Evolutionary conservation across 2,113 vertebrate genomes (phyloP).

Genomic region (Pachypanchax playfairii): DNA sequence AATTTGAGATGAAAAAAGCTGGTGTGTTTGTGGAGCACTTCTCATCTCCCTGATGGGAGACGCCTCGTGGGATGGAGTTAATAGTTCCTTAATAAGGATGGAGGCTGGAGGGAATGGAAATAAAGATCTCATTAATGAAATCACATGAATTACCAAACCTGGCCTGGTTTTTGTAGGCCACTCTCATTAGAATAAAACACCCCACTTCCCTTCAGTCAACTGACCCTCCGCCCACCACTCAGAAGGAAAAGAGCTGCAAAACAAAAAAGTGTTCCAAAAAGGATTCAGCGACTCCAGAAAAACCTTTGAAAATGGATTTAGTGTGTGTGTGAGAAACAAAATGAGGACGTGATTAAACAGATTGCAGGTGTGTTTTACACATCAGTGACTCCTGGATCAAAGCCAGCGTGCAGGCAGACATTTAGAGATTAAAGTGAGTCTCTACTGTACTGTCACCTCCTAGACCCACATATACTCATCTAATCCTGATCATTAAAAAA

Average conservation of each 20-base stretch:
- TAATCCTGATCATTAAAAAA: slow-evolving; percentile 13
- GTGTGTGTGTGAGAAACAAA: slow-evolving; percentile 6
- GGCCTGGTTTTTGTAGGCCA: slow-evolving; percentile 32
- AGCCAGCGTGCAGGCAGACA: slow-evolving; percentile 15
- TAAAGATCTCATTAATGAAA: slow-evolving; percentile 31
- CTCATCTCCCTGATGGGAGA: background rate
- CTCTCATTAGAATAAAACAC: slow-evolving; percentile 9
- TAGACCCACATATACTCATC: too few species aligned
- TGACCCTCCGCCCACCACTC: too few species aligned
- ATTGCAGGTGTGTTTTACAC: slow-evolving; percentile 43
- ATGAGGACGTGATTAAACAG: slow-evolving; percentile 25
- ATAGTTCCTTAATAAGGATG: slow-evolving; percentile 1
- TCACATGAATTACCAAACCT: background rate
- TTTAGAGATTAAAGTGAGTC: slow-evolving; percentile 14
- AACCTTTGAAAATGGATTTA: slow-evolving; percentile 27
- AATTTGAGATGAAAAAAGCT: slow-evolving; percentile 1
- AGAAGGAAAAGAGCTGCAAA: too few species aligned
- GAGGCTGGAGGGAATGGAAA: background rate
- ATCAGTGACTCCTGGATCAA: slow-evolving; percentile 26
- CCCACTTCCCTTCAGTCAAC: background rate
- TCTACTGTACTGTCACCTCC: slow-evolving; percentile 1
- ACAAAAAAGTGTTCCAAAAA: too few species aligned
- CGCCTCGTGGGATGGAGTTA: slow-evolving; percentile 1
- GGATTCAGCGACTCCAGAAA: slow-evolving; percentile 12
- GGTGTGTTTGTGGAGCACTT: background rate